Conservation (phyloP, 2,888 invertebrate species). For the Dryobota labecula region DNA sequence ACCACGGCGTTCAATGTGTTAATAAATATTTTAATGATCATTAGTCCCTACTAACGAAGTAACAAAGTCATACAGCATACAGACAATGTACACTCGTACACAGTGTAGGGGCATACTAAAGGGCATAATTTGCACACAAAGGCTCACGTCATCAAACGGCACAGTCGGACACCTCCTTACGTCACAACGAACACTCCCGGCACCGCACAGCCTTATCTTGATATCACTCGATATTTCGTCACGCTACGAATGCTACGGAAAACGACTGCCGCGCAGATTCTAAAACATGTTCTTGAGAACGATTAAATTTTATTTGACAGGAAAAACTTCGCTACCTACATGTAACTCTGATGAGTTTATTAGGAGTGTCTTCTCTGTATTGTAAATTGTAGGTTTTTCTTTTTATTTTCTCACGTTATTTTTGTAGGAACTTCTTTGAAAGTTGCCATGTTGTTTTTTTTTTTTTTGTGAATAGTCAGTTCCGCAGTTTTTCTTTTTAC, state of each 20-base stretch:
- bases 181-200: conserved; percentile 68
- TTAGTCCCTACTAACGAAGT: neutral
- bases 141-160: conserved; percentile 72
- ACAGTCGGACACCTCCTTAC: conserved; percentile 78
- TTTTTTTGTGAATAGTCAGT: neutral
- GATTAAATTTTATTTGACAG: conserved; percentile 31
- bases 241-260: conserved; percentile 31
- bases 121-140: conserved; percentile 72
- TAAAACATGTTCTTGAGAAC: conserved; percentile 21
- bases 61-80: conserved; percentile 23
- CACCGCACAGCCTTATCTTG: conserved; percentile 52
- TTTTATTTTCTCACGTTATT: conserved; percentile 29
- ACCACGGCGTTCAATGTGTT: too few species aligned
- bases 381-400: neutral
- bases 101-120: conserved; percentile 49
- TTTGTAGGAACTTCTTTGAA: conserved; percentile 1
- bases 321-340: conserved; percentile 20
- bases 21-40: conserved; percentile 27
- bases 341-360: conserved; percentile 22
- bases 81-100: conserved; percentile 9
- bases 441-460: neutral
- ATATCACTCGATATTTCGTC: conserved; percentile 65
- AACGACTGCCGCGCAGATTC: conserved; percentile 21
- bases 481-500: neutral
- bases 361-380: conserved; percentile 1